Base-by-base conservation (phyloP, 2,888 invertebrate genomes). In the Drosophila siamana region DNA sequence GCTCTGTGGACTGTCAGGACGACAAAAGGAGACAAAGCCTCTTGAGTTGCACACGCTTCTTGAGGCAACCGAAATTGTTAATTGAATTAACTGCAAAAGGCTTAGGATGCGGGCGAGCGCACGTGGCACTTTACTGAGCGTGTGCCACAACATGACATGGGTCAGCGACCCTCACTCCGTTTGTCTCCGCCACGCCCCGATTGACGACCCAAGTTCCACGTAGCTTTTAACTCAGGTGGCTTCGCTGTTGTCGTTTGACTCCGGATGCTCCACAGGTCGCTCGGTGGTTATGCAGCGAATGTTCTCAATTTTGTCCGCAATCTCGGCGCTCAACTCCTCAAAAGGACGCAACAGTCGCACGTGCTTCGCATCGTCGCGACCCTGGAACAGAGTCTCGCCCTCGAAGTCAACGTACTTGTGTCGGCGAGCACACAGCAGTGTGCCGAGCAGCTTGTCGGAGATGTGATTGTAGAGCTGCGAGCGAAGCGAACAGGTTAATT, bases 361-460 rank as follows among this genome's bases (percentile, higher is more conserved):
- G 0, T 96, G 95, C 0, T 97, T 97, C 79, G 97, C 94, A 77
- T 99, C 98, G 89, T 99, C 98, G 62, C 96, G 94, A 92, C 98
- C 78, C 48, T 99, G 98, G 91, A 97, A 99, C 67, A 98, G 93
- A 87, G 96, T 96, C 93, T 99, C 98, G 44, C 98, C 98, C 90
- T 97, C 97, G 90, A 99, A 99, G 75, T 95, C 95, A 1, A 99
- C 93, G 48, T 97, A 93, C 46, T 96, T 96, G 90, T 98, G 96
- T 91, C 97, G 98, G 70, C 99, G 94, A 0, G 98, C 98, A 71
- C 98, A 93, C 64, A 99, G 92, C 57, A 99, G 93, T 74, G 98
- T 94, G 1, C 99, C 99, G n/a, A 99, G 98, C 43, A 98, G 94
- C 93, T 99, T 98, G 92, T 97, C 96, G 33, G 96, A 96, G 82